Conservation (phyloP, 2,888 invertebrate genomes). For the Atrina japonica region DNA sequence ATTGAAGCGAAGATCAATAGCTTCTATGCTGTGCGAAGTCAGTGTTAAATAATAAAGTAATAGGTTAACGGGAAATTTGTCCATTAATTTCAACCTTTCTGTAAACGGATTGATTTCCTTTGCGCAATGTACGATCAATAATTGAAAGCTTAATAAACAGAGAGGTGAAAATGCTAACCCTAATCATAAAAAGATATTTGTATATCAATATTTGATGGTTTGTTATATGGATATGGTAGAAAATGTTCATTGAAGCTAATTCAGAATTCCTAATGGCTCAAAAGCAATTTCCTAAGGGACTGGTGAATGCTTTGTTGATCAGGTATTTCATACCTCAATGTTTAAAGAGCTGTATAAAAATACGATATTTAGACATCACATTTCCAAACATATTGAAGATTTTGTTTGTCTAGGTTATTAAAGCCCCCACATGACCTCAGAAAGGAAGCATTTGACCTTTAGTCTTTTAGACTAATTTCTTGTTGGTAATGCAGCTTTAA, state of each 20-base stretch:
- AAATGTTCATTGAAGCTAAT: too few relatives aligned
- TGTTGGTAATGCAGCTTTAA: too few relatives aligned
- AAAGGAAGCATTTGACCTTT: too few relatives aligned
- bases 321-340: conserved; percentile 3
- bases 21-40: conserved; percentile 13
- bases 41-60: conserved; percentile 35
- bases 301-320: conserved; percentile 17
- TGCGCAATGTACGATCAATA: conserved; percentile 14
- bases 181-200: conserved; percentile 29
- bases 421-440: too few relatives aligned
- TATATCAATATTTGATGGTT: conserved; percentile 30
- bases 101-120: conserved; percentile 23
- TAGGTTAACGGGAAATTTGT: conserved; percentile 31
- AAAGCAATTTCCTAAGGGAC: conserved; percentile 23
- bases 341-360: conserved; percentile 6
- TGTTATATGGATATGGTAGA: conserved; percentile 12
- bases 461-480: too few relatives aligned
- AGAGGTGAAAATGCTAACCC: conserved; percentile 29
- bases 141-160: conserved; percentile 31
- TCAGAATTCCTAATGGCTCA: conserved; percentile 14
- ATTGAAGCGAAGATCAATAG: conserved; percentile 11
- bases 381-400: too few relatives aligned
- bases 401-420: too few relatives aligned
- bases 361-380: too few relatives aligned
- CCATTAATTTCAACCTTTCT: conserved; percentile 23